These are phyloP conservation scores for Xylocopa sonorina DNA, from an alignment of 1,140 invertebrate species.

Conservation along the genomic window DNA sequence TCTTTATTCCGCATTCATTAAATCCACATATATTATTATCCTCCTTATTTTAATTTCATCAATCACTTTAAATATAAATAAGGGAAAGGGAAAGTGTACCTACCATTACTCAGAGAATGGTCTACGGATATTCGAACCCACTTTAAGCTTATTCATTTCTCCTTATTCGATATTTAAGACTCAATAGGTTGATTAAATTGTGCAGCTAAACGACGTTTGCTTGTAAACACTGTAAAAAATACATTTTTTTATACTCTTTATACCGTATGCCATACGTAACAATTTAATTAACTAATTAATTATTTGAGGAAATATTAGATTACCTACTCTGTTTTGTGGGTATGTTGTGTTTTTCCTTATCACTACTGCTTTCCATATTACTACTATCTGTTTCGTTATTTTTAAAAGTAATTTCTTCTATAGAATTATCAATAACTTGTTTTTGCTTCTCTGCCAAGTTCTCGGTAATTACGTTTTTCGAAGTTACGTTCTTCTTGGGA, in stretches of 20 bases:
- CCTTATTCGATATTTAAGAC: constrained; percentile 56
- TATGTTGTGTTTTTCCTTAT: constrained; percentile 67
- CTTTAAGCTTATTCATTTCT: background rate
- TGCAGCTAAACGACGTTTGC: constrained; percentile 79
- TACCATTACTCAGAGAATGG: constrained; percentile 55
- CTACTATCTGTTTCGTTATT: constrained; percentile 40
- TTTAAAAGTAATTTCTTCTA: background rate
- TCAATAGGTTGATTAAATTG: constrained; percentile 79
- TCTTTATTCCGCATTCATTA: constrained; percentile 47
- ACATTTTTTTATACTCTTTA: background rate
- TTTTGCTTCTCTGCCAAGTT: constrained; percentile 22
- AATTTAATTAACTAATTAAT: background rate
- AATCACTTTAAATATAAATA: constrained; percentile 54
- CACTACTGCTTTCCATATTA: constrained; percentile 32
- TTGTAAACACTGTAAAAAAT: constrained; percentile 68
- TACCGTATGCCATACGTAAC: background rate
- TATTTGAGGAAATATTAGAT: background rate
- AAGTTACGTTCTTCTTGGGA: constrained; percentile 68
- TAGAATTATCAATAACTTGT: background rate
- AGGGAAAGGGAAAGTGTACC: constrained; percentile 51
- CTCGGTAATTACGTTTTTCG: constrained; percentile 14
- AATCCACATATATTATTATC: constrained; percentile 53
- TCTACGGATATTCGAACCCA: constrained; percentile 57
- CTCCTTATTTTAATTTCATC: too few species aligned
- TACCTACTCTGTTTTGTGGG: constrained; percentile 75